A percentile compares a stretch with the other conserved stretches of the same genome.
Evolutionary conservation across 2,797 vertebrate genomes (phyloP).

Genomic region (Tauraco hartlaubi): DNA sequence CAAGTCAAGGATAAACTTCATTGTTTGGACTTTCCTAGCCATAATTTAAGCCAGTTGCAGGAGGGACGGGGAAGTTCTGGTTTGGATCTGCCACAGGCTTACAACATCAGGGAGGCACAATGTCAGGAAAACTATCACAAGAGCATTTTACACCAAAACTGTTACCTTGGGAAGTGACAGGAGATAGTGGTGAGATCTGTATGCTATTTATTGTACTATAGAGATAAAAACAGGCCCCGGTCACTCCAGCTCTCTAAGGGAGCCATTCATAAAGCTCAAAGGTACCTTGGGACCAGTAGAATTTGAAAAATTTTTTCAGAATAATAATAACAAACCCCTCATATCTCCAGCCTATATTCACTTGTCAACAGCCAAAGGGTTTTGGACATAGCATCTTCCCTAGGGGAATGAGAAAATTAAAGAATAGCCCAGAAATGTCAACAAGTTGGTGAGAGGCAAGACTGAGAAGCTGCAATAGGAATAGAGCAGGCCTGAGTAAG

Average conservation of each 20-base stretch:
- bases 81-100: background rate
- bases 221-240: background rate
- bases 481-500: background rate
- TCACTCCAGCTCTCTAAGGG: background rate
- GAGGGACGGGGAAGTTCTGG: background rate
- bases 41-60: conserved; percentile 27
- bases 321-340: background rate
- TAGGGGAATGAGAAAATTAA: conserved; percentile 7
- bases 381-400: conserved; percentile 9
- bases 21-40: background rate
- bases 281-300: background rate
- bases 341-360: background rate
- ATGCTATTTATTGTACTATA: background rate
- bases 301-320: background rate
- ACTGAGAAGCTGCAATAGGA: background rate
- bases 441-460: background rate
- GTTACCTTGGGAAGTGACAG: background rate
- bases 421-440: conserved; percentile 23
- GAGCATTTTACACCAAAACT: background rate
- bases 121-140: conserved; percentile 7
- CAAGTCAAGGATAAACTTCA: background rate
- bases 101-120: background rate
- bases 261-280: background rate
- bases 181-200: background rate
- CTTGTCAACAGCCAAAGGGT: background rate